Evolutionary conservation across 2,113 vertebrate species (phyloP).

Genomic region (Mustela lutreola): DNA sequence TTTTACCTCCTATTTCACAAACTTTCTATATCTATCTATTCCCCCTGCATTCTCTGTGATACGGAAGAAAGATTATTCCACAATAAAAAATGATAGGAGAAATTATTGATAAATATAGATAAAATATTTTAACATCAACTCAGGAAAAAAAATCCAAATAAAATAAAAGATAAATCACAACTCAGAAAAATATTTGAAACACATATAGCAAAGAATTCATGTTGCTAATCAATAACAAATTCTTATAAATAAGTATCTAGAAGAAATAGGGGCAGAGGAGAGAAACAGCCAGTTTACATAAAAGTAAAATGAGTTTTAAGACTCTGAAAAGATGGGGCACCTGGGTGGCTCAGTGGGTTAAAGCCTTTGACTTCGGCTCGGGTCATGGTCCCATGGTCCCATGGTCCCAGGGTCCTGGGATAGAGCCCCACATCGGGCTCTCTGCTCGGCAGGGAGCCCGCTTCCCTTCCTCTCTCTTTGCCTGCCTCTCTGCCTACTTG

Average conservation of each 20-base stretch:
- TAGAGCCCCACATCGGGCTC: too few relatives aligned
- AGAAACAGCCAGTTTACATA: background rate
- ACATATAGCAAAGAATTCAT: slow-evolving; percentile 15
- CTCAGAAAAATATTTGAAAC: slow-evolving; percentile 21
- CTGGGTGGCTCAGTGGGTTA: too few relatives aligned
- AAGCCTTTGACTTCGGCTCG: too few relatives aligned
- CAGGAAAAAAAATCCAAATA: background rate
- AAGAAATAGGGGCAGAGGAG: background rate
- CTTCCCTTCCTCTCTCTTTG: too few relatives aligned
- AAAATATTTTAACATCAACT: background rate
- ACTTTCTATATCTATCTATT: background rate
- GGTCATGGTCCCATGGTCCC: too few relatives aligned
- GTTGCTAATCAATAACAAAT: slow-evolving; percentile 17
- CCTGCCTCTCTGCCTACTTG: too few relatives aligned
- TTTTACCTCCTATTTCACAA: background rate
- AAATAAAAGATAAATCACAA: slow-evolving; percentile 43
- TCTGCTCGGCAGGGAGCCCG: too few relatives aligned
- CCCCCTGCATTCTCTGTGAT: background rate
- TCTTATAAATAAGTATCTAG: background rate
- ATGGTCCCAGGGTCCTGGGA: too few relatives aligned
- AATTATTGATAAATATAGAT: background rate
- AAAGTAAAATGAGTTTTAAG: background rate
- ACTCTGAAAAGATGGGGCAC: background rate
- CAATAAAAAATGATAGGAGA: background rate
- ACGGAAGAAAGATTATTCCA: background rate